Conservation (phyloP, 1,140 invertebrate genomes). For the Pachyrhynchus sulphureomaculatus region DNA sequence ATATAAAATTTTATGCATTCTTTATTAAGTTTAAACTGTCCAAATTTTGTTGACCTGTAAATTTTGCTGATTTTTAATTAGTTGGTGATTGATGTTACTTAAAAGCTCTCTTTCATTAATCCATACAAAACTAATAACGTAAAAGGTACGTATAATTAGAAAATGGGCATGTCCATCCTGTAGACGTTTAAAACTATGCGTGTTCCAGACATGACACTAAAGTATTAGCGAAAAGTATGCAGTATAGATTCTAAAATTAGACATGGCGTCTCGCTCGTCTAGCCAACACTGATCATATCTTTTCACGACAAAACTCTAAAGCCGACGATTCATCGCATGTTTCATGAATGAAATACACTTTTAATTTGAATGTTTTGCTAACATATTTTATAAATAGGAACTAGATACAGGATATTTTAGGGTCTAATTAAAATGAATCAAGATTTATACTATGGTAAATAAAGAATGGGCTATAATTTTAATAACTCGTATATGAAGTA, state of each 20-base stretch:
- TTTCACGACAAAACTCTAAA: not conserved
- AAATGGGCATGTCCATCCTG: no score
- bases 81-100: no score
- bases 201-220: not conserved
- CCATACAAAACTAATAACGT: no score
- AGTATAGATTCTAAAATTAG: slow-evolving; percentile 10
- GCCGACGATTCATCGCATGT: slow-evolving; percentile 12
- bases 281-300: slow-evolving; percentile 6
- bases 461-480: not conserved
- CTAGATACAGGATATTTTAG: not conserved
- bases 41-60: no score
- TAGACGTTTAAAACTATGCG: not conserved
- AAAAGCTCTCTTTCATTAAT: no score
- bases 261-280: not conserved
- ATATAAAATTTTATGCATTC: no score
- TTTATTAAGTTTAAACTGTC: no score
- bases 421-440: not conserved
- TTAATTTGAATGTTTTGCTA: slow-evolving; percentile 3
- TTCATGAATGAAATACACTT: slow-evolving; percentile 16
- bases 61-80: no score
- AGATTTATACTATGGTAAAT: no score
- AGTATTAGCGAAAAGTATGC: not conserved
- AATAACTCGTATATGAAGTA: no score
- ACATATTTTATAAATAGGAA: slow-evolving; percentile 6
- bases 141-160: no score